These are phyloP conservation scores for Lamprologus tigripictilis DNA, from an alignment of 2,113 vertebrate genomes.

Conservation along the genomic window DNA sequence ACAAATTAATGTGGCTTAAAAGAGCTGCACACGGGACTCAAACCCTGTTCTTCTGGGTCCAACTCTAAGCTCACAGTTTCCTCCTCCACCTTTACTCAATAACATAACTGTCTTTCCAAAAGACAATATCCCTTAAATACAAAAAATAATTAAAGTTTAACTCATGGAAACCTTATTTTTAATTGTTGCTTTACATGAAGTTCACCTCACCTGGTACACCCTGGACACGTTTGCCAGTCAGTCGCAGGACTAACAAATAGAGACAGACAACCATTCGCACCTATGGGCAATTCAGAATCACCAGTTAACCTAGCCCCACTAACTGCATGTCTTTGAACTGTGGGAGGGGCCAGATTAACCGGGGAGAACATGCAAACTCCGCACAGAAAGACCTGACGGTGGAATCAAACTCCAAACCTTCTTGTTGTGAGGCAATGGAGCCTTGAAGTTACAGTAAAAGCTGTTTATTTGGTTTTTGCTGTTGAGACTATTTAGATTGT, in stretches of 20 bases:
- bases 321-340: not conserved
- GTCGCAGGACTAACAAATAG: not conserved
- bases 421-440: not conserved
- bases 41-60: too few species aligned
- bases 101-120: too few species aligned
- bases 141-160: too few species aligned
- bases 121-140: too few species aligned
- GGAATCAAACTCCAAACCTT: not conserved
- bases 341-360: not conserved
- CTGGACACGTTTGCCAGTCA: too few species aligned
- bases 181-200: too few species aligned
- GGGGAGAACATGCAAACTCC: not conserved
- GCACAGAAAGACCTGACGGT: not conserved
- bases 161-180: too few species aligned
- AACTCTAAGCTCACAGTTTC: too few species aligned
- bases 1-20: too few species aligned
- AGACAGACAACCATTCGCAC: not conserved
- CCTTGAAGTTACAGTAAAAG: not conserved
- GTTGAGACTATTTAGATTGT: not conserved
- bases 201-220: too few species aligned
- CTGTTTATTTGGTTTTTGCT: not conserved
- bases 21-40: too few species aligned
- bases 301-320: not conserved
- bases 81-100: too few species aligned
- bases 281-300: not conserved